phyloP scores from a whole-genome alignment of 2,797 vertebrate genomes.

The Sebastes umbrosus region DNA sequence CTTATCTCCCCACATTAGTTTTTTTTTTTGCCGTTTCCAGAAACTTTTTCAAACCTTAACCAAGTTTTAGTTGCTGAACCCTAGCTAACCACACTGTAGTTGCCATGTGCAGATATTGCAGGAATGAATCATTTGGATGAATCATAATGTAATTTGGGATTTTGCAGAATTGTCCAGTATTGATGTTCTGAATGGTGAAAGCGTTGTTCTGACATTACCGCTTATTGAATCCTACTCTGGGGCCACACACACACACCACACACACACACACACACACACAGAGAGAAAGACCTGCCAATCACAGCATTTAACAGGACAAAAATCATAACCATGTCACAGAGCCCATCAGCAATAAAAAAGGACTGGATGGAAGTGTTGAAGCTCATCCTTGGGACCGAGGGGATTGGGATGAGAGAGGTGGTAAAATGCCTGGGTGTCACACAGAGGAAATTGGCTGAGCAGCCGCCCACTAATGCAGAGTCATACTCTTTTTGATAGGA shows the following conservation, averaged over 20 bases:
- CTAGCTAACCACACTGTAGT: background rate
- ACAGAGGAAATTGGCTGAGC: conserved; percentile 51
- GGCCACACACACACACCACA: background rate
- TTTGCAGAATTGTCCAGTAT: background rate
- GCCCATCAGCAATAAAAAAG: conserved; percentile 31
- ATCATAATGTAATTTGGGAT: background rate
- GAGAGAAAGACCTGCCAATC: conserved; percentile 23
- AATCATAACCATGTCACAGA: conserved; percentile 29
- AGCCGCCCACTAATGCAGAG: conserved; percentile 48
- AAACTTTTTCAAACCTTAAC: background rate
- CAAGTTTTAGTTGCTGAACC: background rate
- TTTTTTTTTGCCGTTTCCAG: background rate
- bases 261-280: background rate
- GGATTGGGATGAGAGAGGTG: conserved; percentile 43
- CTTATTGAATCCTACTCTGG: background rate
- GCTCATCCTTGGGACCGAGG: conserved; percentile 41
- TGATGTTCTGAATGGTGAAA: background rate
- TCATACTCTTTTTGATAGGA: conserved; percentile 63
- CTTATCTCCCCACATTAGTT: background rate
- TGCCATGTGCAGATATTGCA: background rate
- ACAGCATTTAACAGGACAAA: conserved; percentile 32
- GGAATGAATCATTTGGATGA: background rate
- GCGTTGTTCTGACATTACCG: background rate
- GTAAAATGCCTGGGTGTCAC: conserved; percentile 46
- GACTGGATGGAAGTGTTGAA: conserved; percentile 13